Conservation (phyloP, 2,888 invertebrate genomes). For the Elegia similella region DNA sequence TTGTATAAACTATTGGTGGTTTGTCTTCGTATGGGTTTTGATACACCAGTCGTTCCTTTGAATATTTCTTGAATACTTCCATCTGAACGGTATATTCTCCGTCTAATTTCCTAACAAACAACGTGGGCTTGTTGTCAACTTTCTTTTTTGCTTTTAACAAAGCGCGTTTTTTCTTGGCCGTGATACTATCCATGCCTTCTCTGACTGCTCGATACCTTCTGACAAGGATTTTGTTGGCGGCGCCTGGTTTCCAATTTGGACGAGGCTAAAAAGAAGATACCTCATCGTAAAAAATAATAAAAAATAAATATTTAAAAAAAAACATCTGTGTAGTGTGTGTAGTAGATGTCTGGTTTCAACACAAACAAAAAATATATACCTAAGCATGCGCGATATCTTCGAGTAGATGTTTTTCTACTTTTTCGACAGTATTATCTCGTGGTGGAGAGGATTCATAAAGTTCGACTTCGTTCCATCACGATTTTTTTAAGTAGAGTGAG, state of each 20-base stretch:
- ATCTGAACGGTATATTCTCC: conserved; percentile 71
- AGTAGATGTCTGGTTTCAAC: too few species aligned
- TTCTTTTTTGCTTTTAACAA: conserved; percentile 66
- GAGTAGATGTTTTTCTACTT: too few species aligned
- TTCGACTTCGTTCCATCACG: too few species aligned
- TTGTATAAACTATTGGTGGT: conserved; percentile 60
- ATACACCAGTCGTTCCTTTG: conserved; percentile 61
- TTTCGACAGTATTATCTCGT: too few species aligned
- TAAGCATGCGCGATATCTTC: too few species aligned
- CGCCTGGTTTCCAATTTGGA: conserved; percentile 72
- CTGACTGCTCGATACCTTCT: conserved; percentile 58
- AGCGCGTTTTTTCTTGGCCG: conserved; percentile 69
- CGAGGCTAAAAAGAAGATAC: conserved; percentile 47
- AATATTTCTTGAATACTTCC: conserved; percentile 74
- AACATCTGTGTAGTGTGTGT: too few species aligned
- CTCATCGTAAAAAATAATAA: conserved; percentile 18
- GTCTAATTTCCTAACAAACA: conserved; percentile 59
- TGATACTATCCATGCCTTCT: conserved; percentile 55
- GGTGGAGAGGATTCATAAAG: too few species aligned
- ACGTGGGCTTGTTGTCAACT: conserved; percentile 63
- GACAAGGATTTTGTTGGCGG: conserved; percentile 61
- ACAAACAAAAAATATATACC: too few species aligned
- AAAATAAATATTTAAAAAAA: not conserved
- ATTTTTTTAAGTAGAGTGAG: too few species aligned
- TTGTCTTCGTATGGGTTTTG: conserved; percentile 75